These are phyloP conservation scores for Diplolepis rosae DNA, from an alignment of 2,888 invertebrate genomes.

Conservation along the genomic window DNA sequence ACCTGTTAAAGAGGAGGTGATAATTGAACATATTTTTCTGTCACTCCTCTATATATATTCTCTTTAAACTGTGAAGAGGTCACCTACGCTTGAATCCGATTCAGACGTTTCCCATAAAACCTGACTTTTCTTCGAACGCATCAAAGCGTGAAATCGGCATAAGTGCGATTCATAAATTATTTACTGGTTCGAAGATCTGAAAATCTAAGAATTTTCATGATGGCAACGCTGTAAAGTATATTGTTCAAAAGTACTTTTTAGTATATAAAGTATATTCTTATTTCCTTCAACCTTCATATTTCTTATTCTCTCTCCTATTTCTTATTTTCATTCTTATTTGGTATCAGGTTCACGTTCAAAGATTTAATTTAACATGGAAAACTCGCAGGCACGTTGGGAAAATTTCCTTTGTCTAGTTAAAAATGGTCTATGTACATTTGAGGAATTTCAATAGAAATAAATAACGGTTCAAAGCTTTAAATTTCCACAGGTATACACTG, in stretches of 20 bases:
- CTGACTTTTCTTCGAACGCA: conserved; percentile 49
- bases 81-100: conserved; percentile 1
- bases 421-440: no score
- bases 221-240: conserved; percentile 40
- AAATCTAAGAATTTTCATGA: not conserved
- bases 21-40: not conserved
- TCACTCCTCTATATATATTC: not conserved
- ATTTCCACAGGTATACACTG: no score
- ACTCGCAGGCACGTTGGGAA: no score
- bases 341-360: conserved; percentile 25
- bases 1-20: no score
- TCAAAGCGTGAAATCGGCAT: conserved; percentile 57
- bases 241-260: conserved; percentile 41
- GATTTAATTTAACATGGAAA: no score
- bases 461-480: no score
- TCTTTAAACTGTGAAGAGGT: not conserved
- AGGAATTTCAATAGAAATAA: no score
- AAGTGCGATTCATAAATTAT: conserved; percentile 63
- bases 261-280: conserved; percentile 41
- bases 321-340: not conserved
- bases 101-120: conserved; percentile 6
- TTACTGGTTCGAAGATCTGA: conserved; percentile 51
- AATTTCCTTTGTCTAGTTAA: no score
- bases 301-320: no score
- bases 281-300: conserved; percentile 38